Conservation (phyloP, 2,888 invertebrate genomes). For the Agonopterix alstromeriana region DNA sequence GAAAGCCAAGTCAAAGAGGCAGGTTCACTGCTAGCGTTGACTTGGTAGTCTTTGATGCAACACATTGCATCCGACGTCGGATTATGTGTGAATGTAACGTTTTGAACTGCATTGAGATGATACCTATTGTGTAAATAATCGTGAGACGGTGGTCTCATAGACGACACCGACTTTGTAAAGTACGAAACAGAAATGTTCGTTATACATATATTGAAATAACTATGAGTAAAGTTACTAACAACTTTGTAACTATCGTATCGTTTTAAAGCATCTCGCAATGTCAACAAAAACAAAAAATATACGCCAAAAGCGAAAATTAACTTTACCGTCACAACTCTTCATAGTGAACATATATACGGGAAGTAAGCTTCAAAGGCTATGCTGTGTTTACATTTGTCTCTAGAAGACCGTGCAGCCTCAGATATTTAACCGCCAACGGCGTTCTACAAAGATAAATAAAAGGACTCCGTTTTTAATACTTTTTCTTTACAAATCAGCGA, state of each 20-base stretch:
- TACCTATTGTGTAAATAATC: neutral
- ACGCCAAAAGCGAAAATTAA: no score
- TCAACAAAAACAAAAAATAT: no score
- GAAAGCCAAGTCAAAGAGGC: conserved; percentile 44
- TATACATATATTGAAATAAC: no score
- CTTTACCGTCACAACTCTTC: conserved; percentile 22
- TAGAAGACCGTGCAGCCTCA: conserved; percentile 46
- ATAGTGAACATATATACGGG: conserved; percentile 34
- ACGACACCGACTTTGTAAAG: no score
- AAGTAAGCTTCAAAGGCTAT: conserved; percentile 57
- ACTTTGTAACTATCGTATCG: no score
- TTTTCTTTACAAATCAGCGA: conserved; percentile 36
- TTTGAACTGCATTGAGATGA: conserved; percentile 13
- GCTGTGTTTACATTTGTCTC: conserved; percentile 63
- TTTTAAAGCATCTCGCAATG: no score
- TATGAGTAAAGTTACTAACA: no score
- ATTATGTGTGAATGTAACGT: conserved; percentile 39
- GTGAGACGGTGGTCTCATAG: no score
- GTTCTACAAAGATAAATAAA: conserved; percentile 63
- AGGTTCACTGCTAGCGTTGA: conserved; percentile 44
- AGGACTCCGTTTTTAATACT: conserved; percentile 62
- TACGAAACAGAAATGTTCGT: no score
- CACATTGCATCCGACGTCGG: conserved; percentile 30
- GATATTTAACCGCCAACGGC: conserved; percentile 64
- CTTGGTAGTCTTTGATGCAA: conserved; percentile 48